Base-by-base conservation (phyloP, 2,888 invertebrate genomes). In the Merodon equestris region DNA sequence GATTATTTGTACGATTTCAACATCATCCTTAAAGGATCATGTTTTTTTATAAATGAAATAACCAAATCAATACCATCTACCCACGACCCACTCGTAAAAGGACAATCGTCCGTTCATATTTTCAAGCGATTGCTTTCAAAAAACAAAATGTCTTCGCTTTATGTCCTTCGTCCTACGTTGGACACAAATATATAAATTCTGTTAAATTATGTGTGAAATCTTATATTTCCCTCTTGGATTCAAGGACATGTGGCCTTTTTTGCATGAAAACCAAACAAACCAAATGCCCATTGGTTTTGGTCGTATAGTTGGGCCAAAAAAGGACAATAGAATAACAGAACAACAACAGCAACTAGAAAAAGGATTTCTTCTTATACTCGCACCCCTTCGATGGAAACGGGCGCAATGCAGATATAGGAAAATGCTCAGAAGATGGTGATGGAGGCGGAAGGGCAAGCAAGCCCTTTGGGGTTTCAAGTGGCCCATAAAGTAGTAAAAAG, bases 201-300 rank as follows among this genome's bases (percentile, higher is more conserved):
- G 79, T 79, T 74, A 79, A 79, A 79, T 79, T 79, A 79, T 79
- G 74, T 70, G 79, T 79, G 74, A 79, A 79, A 79, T 79, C 68
- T 79, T 70, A 79, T 73, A 79, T 74, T 79, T 79, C 44, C 68
- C 64, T 70, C 67, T 70, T 54, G 74, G 68, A 63, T 64, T 79
- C 68, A 79, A 74, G 79, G 74, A 74, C 74, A 68, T 73, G 57
- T 63, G 48, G 48, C 63, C 54, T 68, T 68, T 68, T 79, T 79
- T 74, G 74, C 79, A 74, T 79, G 74, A 70, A 68, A 64, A 74
- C 57, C 66, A 19, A 51, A 36, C 42, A 54, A 71, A 64, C 58
- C 75, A 58, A 56, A 40, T 42, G 50, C 36, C 27, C 38, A 12
- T 36, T 18, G n/a, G 9, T 50, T 10, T 36, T 36, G 17, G n/a